Percentiles rank a stretch among this genome's conserved stretches.
These are phyloP conservation scores for Montipora cactus DNA, from an alignment of 64 coral and sea anemone species.

Conservation along the genomic window DNA sequence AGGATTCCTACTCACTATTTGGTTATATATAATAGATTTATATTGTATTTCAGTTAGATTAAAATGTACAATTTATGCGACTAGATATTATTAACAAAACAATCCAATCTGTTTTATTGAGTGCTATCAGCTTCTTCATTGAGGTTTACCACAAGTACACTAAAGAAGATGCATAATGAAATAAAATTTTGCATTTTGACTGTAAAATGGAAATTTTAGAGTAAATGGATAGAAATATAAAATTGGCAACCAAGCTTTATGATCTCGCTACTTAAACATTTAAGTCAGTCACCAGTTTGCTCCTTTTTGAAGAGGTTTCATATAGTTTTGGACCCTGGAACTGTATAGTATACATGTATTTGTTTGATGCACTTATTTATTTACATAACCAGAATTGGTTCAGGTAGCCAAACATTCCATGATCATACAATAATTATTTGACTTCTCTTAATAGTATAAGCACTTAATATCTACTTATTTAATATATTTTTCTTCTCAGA, in stretches of 20 bases:
- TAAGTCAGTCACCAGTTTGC: not conserved
- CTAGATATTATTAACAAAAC: not conserved
- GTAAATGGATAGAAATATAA: not conserved
- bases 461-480: not conserved
- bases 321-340: not conserved
- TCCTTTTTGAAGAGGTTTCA: not conserved
- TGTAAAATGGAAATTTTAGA: not conserved
- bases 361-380: not conserved
- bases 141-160: not conserved
- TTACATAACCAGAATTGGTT: not conserved
- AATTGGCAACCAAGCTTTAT: not conserved
- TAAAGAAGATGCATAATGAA: not conserved
- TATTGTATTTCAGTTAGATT: not conserved
- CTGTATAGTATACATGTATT: not conserved
- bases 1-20: too few species aligned
- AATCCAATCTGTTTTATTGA: not conserved
- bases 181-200: not conserved
- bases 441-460: not conserved
- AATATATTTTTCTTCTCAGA: not conserved
- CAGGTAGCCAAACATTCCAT: not conserved
- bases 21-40: not conserved
- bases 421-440: not conserved
- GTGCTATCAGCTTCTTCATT: not conserved
- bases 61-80: not conserved
- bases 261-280: not conserved